Evolutionary conservation across 2,888 invertebrate genomes (phyloP).

Genomic region (Lydus trimaculatus): DNA sequence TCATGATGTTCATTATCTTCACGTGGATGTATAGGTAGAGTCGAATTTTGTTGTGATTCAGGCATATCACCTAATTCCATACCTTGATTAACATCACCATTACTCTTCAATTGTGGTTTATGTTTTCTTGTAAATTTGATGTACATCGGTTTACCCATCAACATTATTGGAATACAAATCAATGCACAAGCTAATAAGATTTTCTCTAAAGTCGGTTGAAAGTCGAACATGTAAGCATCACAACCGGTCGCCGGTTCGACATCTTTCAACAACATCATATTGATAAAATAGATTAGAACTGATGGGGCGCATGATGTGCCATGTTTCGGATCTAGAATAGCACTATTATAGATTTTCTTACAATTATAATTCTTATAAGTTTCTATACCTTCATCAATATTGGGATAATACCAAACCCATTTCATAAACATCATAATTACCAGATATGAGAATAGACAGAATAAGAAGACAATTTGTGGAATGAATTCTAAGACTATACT

Average conservation of each 20-base stretch:
- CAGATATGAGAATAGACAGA: slow-evolving; percentile 90
- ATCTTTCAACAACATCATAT: slow-evolving; percentile 73
- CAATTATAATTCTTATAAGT: too few relatives aligned
- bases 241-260: slow-evolving; percentile 58
- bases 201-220: slow-evolving; percentile 68
- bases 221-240: slow-evolving; percentile 67
- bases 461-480: slow-evolving; percentile 89
- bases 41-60: slow-evolving; percentile 59
- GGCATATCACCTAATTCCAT: slow-evolving; percentile 67
- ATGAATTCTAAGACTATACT: slow-evolving; percentile 84
- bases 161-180: slow-evolving; percentile 78
- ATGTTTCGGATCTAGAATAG: slow-evolving; percentile 37
- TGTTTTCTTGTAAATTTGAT: slow-evolving; percentile 59
- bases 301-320: slow-evolving; percentile 74
- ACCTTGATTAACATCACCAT: slow-evolving; percentile 73
- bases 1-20: slow-evolving; percentile 52
- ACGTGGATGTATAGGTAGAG: slow-evolving; percentile 61
- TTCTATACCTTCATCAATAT: slow-evolving; percentile 58
- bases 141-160: slow-evolving; percentile 79
- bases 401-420: slow-evolving; percentile 77
- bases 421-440: slow-evolving; percentile 91
- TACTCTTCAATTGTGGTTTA: slow-evolving; percentile 47
- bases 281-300: slow-evolving; percentile 78
- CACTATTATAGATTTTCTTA: too few relatives aligned
- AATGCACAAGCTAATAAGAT: slow-evolving; percentile 70